Evolutionary conservation across 2,113 vertebrate genomes (phyloP).

Genomic region (Pogonocichla stellata): DNA sequence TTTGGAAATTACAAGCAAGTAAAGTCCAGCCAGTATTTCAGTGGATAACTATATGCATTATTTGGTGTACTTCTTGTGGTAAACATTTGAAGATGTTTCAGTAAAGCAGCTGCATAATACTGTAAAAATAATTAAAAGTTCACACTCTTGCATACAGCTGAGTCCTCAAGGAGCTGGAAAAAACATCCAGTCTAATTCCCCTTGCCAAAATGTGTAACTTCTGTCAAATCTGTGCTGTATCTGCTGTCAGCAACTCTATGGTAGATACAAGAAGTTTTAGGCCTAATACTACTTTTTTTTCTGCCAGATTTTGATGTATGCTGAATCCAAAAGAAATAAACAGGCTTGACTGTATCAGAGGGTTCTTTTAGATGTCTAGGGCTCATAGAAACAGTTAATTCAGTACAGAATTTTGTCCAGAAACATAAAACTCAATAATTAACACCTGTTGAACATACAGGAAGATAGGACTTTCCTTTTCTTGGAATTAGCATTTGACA

Average conservation of each 20-base stretch:
- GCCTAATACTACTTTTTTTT: background rate
- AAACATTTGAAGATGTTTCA: background rate
- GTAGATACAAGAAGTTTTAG: background rate
- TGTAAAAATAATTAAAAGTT: background rate
- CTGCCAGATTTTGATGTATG: background rate
- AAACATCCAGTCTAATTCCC: background rate
- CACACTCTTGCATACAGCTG: background rate
- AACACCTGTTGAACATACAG: background rate
- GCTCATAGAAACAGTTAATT: background rate
- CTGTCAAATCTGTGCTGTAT: background rate
- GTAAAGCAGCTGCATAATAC: background rate
- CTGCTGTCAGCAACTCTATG: background rate
- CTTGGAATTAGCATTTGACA: background rate
- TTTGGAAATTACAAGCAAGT: background rate
- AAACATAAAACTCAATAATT: background rate
- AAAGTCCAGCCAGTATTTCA: background rate
- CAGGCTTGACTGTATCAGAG: background rate
- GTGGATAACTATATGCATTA: background rate
- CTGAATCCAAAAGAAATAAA: background rate
- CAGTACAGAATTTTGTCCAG: background rate
- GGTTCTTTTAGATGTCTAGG: background rate
- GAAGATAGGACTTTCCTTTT: accelerated
- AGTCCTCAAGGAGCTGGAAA: background rate
- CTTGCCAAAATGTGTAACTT: background rate
- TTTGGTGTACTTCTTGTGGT: background rate